These are phyloP conservation scores for Phrynocephalus vlangalii DNA, from an alignment of 2,797 vertebrate genomes.

Conservation along the genomic window DNA sequence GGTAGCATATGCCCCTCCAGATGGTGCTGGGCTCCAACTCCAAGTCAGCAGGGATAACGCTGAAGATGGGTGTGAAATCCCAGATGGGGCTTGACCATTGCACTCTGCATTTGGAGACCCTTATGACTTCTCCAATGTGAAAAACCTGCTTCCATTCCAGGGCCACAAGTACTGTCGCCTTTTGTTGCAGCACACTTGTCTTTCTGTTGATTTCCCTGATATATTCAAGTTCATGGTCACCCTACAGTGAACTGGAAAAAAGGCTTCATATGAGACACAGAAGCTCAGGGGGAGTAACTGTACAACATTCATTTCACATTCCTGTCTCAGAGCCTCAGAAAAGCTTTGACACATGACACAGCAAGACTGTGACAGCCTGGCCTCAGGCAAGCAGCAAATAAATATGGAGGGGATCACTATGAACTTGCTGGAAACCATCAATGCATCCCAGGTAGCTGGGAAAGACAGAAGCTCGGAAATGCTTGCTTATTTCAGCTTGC, in stretches of 20 bases:
- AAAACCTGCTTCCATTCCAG: background rate
- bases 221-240: background rate
- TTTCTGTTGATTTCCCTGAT: background rate
- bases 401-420: constrained; percentile 26
- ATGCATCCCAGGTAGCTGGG: constrained; percentile 20
- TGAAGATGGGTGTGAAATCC: too few species aligned
- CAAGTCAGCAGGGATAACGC: background rate
- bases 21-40: background rate
- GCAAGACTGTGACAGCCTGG: constrained; percentile 18
- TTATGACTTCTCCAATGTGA: too few species aligned
- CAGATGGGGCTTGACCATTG: too few species aligned
- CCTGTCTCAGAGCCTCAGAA: background rate
- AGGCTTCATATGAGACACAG: background rate
- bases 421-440: constrained; percentile 17
- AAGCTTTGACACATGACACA: constrained; percentile 32
- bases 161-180: too few species aligned
- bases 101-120: too few species aligned
- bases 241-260: background rate
- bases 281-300: background rate
- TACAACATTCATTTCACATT: constrained; percentile 22
- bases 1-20: background rate
- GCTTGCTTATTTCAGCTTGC: background rate
- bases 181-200: background rate
- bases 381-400: constrained; percentile 2
- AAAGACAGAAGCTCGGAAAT: background rate